Evolutionary conservation across 2,888 invertebrate species (phyloP), one percentile per base, ranked within the genome.

Genomic region (Lasioglossum figueresi): DNA sequence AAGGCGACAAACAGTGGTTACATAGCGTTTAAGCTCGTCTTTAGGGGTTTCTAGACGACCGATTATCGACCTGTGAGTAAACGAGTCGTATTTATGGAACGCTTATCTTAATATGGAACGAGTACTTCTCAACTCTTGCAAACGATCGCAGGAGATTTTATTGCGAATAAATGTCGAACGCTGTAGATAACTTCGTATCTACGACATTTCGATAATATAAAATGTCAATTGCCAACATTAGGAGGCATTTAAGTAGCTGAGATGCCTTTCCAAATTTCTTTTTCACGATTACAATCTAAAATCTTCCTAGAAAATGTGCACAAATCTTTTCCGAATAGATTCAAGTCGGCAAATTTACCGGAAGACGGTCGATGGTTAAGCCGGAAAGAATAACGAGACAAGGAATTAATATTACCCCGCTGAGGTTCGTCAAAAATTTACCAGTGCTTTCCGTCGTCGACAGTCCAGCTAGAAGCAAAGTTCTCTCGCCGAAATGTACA

Each of bases 391-490:
- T 79, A 71, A 79, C 76, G 68, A 73, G 77, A 77, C 77, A 75
- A 77, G 78, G 1, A 82, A 86, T 85, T 85, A 80, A 83, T 83
- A 76, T 86, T 56, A 77, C 5, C 68, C 77, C 73, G 68, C 48
- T 0, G 77, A 77, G 80, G 45, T 66, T 56, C 76, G 78, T 81
- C 78, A 81, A 84, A 88, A 79, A 84, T 12, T 43, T 70, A 68
- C 74, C 74, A 66, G 27, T 43, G 80, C 81, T 34, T 83, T 74
- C 84, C 76, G 83, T 76, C 59, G 79, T 56, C 88, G 86, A 86
- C 88, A 88, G 82, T 78, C 75, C 40, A 75, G 76, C 82, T 81
- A 71, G 48, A 48, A 19, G 5, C 5, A 48, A 48, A 19, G 19
- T 48, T 6, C 19, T 23, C 10, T 10, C 3, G 8, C 8, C 71